Evolutionary conservation across 2,113 vertebrate species (phyloP).

Genomic region (Nannospalax galili): DNA sequence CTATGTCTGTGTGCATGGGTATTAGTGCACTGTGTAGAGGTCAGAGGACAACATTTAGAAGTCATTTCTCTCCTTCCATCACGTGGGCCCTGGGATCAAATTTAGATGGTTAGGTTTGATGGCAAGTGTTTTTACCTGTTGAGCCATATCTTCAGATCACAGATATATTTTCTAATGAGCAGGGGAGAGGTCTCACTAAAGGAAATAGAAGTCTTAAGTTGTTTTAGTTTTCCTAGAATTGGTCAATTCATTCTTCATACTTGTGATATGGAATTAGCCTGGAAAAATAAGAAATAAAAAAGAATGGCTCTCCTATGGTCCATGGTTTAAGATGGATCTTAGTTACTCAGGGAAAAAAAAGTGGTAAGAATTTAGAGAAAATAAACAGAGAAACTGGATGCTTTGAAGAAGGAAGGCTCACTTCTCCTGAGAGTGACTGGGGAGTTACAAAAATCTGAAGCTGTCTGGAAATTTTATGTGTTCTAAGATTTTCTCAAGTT

Average conservation of each 20-base stretch:
- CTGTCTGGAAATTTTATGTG: neutral
- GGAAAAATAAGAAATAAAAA: neutral
- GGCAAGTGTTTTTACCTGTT: neutral
- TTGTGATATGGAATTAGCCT: neutral
- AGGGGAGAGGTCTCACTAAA: neutral
- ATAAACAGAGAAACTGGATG: neutral
- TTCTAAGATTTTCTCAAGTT: constrained; percentile 1
- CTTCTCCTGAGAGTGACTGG: neutral
- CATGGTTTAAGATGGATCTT: neutral
- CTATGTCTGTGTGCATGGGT: neutral
- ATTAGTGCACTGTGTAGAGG: neutral
- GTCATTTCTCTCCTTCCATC: neutral
- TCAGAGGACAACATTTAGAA: neutral
- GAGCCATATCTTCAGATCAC: neutral
- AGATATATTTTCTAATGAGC: neutral
- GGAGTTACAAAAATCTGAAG: neutral
- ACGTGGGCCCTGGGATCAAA: neutral
- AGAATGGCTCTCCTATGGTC: neutral
- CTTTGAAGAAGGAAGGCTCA: neutral
- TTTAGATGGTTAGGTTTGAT: neutral
- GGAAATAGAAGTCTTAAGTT: neutral
- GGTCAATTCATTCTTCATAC: neutral
- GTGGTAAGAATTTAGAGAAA: neutral
- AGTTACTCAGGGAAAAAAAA: neutral
- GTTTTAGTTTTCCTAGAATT: neutral